Conservation (phyloP, 2,888 invertebrate species). For the Oscheius sp. region DNA sequence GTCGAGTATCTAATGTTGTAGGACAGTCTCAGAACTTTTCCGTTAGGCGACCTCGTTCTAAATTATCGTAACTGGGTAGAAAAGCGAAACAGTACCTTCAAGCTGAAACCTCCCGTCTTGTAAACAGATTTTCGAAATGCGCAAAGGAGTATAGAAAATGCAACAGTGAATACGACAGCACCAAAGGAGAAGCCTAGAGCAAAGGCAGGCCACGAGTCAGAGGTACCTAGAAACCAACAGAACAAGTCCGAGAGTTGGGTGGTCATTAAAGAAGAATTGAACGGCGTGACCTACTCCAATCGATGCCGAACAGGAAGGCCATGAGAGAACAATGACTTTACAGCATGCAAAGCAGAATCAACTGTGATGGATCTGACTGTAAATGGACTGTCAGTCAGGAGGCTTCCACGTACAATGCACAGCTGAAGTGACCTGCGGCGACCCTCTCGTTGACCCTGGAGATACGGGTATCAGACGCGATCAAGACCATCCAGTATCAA, state of each 20-base stretch:
- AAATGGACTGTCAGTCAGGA: neutral
- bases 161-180: constrained; percentile 31
- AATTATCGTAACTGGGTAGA: neutral
- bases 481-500: too few species aligned
- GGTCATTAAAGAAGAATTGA: constrained; percentile 19
- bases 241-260: constrained; percentile 20
- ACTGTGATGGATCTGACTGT: constrained; percentile 25
- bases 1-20: too few species aligned
- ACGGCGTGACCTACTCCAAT: constrained; percentile 34
- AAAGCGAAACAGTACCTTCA: constrained; percentile 1
- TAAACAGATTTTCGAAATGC: constrained; percentile 18
- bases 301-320: constrained; percentile 35
- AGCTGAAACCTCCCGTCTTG: constrained; percentile 32
- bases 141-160: constrained; percentile 21
- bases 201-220: constrained; percentile 37
- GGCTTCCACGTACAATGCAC: neutral
- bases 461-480: too few species aligned
- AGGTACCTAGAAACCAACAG: constrained; percentile 33
- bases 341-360: constrained; percentile 22
- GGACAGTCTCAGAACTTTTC: neutral
- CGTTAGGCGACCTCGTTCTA: constrained; percentile 27
- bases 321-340: constrained; percentile 30
- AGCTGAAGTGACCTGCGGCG: too few species aligned
- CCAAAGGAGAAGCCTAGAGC: constrained; percentile 34
- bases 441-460: too few species aligned